Percentiles rank a stretch among this genome's conserved stretches.
phyloP scores from a whole-genome alignment of 2,888 invertebrate species.

The Philopedon plagiatum region DNA sequence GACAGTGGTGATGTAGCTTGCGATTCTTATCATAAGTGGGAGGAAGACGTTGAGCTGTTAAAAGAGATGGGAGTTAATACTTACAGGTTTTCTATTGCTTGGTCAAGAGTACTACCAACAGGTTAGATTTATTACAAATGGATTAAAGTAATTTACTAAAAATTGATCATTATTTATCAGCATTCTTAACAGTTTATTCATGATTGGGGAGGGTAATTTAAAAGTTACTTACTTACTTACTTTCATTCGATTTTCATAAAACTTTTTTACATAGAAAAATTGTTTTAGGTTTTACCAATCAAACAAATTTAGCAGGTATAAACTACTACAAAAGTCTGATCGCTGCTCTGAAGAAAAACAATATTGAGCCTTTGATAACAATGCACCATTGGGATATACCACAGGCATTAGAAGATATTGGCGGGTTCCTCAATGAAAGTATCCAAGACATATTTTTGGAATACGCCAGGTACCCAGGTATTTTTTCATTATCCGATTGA shows the following conservation, averaged over 20 bases:
- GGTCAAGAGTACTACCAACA: conserved; percentile 77
- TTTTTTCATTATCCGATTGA: too few relatives aligned
- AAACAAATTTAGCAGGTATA: conserved; percentile 65
- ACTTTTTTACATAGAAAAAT: background rate
- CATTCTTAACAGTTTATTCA: background rate
- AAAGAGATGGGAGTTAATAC: conserved; percentile 70
- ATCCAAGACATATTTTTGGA: conserved; percentile 72
- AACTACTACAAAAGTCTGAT: conserved; percentile 83
- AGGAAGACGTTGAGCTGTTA: conserved; percentile 73
- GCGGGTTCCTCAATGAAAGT: conserved; percentile 70
- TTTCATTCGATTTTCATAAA: background rate
- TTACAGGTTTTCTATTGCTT: conserved; percentile 75
- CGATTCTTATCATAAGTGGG: conserved; percentile 77
- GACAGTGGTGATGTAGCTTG: conserved; percentile 76
- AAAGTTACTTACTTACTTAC: too few relatives aligned
- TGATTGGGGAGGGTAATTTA: too few relatives aligned
- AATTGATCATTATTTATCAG: background rate
- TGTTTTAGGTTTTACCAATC: conserved; percentile 1
- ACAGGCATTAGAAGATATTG: conserved; percentile 66
- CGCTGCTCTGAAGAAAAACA: conserved; percentile 70
- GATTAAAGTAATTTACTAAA: conserved; percentile 66
- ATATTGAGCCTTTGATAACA: conserved; percentile 72
- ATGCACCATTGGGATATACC: conserved; percentile 73
- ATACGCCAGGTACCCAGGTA: conserved; percentile 67
- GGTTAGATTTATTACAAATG: conserved; percentile 60